Conservation (phyloP, 1,140 invertebrate genomes). For the Pararge aegeria region DNA sequence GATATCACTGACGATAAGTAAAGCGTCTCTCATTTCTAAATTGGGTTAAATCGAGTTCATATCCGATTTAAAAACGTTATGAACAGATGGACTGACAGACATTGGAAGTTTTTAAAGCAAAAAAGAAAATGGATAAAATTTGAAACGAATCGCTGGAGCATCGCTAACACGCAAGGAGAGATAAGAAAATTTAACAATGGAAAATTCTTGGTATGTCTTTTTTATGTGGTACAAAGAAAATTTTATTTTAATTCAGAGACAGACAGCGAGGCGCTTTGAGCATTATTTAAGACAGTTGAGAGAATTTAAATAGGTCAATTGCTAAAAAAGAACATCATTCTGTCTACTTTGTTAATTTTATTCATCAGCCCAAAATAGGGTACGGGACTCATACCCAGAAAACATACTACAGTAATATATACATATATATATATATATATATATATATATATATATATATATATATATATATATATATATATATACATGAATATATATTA, state of each 20-base stretch:
- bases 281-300: neutral
- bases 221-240: conserved; percentile 8
- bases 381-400: too few relatives aligned
- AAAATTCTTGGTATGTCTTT: conserved; percentile 3
- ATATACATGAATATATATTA: too few relatives aligned
- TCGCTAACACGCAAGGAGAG: conserved; percentile 7
- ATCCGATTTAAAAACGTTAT: conserved; percentile 5
- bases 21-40: neutral
- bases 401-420: too few relatives aligned
- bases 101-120: neutral
- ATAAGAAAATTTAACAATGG: conserved; percentile 13
- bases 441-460: too few relatives aligned
- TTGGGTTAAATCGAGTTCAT: neutral
- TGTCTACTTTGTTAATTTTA: neutral
- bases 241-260: conserved; percentile 8
- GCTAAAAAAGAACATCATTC: neutral
- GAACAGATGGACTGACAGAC: conserved; percentile 6
- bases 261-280: neutral
- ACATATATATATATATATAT: too few relatives aligned
- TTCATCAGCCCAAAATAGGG: too few relatives aligned
- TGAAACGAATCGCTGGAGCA: conserved; percentile 1
- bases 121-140: conserved; percentile 7
- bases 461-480: too few relatives aligned
- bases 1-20: too few relatives aligned
- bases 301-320: conserved; percentile 4